phyloP scores from a whole-genome alignment of 2,113 vertebrate genomes.

The Corvus cornix region DNA sequence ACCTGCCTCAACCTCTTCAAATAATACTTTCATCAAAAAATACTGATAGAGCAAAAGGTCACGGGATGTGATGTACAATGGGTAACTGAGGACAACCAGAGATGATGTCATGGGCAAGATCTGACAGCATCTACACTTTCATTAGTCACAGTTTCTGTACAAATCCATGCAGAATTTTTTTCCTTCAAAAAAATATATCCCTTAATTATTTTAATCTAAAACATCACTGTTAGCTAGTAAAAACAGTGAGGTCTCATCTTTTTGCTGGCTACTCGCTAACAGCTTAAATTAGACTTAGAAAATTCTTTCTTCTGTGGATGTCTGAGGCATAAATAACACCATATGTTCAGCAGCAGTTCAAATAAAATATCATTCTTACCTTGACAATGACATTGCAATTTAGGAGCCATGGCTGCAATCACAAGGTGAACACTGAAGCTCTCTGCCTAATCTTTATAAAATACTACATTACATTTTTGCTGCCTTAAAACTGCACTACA shows the following conservation, averaged over 20 bases:
- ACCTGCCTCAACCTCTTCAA: neutral
- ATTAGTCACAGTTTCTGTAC: slow-evolving; percentile 20
- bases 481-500: neutral
- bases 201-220: slow-evolving; percentile 47
- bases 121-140: neutral
- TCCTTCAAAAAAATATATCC: neutral
- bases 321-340: slow-evolving; percentile 56
- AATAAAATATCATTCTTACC: slow-evolving; percentile 30
- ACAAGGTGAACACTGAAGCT: neutral
- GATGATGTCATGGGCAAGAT: neutral
- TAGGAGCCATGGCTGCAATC: neutral
- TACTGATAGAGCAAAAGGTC: neutral
- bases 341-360: slow-evolving; percentile 34
- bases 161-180: neutral
- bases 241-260: slow-evolving; percentile 31
- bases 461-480: neutral
- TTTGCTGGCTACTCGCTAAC: slow-evolving; percentile 1
- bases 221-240: neutral
- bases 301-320: slow-evolving; percentile 26
- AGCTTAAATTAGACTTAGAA: slow-evolving; percentile 44
- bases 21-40: neutral
- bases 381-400: slow-evolving; percentile 20
- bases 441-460: neutral
- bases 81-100: neutral
- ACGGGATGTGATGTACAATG: neutral